Conservation (phyloP, 2,113 vertebrate genomes). For the Collichthys lucidus region DNA sequence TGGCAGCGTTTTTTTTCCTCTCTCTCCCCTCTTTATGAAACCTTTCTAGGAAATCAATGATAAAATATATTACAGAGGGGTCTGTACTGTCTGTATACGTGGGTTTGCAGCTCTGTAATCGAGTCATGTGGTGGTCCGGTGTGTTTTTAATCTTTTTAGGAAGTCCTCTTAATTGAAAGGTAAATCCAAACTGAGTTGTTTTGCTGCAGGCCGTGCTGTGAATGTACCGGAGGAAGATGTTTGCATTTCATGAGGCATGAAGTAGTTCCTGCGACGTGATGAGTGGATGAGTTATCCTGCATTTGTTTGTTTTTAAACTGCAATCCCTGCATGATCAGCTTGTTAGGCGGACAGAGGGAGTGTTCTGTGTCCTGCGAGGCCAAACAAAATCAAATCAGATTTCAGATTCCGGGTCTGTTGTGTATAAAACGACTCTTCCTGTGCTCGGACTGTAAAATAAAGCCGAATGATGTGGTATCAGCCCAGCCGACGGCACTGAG, state of each 20-base stretch:
- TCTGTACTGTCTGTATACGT: not conserved
- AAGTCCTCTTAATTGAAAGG: slow-evolving; percentile 29
- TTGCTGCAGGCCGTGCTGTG: not conserved
- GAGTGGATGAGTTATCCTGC: slow-evolving; percentile 14
- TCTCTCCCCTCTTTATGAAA: slow-evolving; percentile 3
- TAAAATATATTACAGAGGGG: slow-evolving; percentile 50
- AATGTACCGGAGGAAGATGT: slow-evolving; percentile 21
- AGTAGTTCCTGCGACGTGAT: slow-evolving; percentile 23
- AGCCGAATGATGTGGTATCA: not conserved
- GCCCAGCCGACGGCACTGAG: not conserved
- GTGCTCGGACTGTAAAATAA: slow-evolving; percentile 14
- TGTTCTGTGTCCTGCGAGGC: slow-evolving; percentile 24
- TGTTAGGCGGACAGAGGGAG: slow-evolving; percentile 17
- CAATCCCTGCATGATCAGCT: slow-evolving; percentile 37
- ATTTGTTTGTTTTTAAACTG: slow-evolving; percentile 7
- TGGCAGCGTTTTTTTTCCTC: not conserved
- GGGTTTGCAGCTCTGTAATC: slow-evolving; percentile 27
- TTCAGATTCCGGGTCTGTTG: slow-evolving; percentile 24
- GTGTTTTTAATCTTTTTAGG: slow-evolving; percentile 34
- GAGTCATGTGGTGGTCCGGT: slow-evolving; percentile 1
- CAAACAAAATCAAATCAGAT: slow-evolving; percentile 34
- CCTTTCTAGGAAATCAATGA: slow-evolving; percentile 51
- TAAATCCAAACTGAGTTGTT: slow-evolving; percentile 30
- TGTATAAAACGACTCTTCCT: slow-evolving; percentile 2
- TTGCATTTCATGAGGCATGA: slow-evolving; percentile 37